Conservation (phyloP, 2,888 invertebrate species). For the Vanessa cardui region DNA sequence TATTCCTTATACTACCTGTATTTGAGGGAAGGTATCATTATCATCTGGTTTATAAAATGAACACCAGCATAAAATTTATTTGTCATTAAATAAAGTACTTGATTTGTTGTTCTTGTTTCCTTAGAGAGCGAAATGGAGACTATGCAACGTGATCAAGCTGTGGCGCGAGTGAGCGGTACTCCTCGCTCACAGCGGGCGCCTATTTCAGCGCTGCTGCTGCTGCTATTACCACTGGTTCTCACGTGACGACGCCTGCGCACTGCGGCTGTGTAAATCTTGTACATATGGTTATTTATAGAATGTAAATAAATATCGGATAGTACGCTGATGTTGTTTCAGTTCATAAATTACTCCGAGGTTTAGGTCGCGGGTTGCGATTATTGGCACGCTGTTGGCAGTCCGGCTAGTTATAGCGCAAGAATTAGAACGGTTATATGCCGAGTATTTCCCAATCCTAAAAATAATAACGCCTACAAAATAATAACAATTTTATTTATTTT, state of each 20-base stretch:
- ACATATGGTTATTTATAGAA: constrained; percentile 39
- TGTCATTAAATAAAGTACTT: too few species aligned
- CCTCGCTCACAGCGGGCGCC: constrained; percentile 17
- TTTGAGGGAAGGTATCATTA: too few species aligned
- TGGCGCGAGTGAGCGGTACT: constrained; percentile 37
- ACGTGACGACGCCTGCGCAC: constrained; percentile 30
- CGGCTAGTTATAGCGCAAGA: constrained; percentile 17
- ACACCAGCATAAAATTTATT: too few species aligned
- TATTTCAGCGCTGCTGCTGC: constrained; percentile 15
- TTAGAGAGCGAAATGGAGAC: constrained; percentile 82
- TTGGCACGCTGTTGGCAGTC: constrained; percentile 16
- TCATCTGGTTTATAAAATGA: too few species aligned
- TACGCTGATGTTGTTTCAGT: constrained; percentile 26
- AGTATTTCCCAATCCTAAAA: constrained; percentile 17
- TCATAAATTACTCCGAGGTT: constrained; percentile 1
- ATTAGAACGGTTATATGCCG: constrained; percentile 11
- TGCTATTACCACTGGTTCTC: constrained; percentile 22
- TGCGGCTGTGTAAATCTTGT: constrained; percentile 34
- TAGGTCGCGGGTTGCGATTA: constrained; percentile 15
- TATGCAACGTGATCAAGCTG: constrained; percentile 85
- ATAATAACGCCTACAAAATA: background rate
- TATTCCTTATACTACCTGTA: too few species aligned
- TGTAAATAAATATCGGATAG: constrained; percentile 39
- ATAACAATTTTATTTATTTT: too few species aligned
- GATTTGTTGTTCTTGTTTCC: background rate